Evolutionary conservation across 1,140 invertebrate genomes (phyloP).

Genomic region (Heterodera carotae): DNA sequence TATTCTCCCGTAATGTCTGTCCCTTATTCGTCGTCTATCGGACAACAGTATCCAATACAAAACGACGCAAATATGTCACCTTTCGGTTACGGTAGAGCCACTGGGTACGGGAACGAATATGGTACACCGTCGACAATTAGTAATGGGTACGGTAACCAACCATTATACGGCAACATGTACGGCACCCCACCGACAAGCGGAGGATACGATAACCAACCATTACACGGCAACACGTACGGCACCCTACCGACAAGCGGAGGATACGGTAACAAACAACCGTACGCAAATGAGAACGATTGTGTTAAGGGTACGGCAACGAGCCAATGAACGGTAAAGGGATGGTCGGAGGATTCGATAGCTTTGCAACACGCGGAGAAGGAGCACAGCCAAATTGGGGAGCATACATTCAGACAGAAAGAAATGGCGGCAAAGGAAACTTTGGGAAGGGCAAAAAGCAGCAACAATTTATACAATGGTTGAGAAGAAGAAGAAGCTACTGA

Average conservation of each 20-base stretch:
- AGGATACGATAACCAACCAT: background rate
- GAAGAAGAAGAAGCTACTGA: background rate
- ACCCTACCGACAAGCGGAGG: background rate
- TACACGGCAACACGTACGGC: background rate
- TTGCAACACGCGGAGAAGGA: no score
- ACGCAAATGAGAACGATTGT: background rate
- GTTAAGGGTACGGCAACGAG: background rate
- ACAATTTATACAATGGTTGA: no score
- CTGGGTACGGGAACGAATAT: no score
- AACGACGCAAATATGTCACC: conserved; percentile 19
- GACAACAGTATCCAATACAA: background rate
- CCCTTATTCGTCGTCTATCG: background rate
- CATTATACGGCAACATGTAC: no score
- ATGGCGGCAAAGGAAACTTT: background rate
- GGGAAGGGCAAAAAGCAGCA: no score
- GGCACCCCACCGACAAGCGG: background rate
- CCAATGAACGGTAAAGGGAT: no score
- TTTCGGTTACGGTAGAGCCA: conserved; percentile 14
- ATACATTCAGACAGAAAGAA: conserved; percentile 28
- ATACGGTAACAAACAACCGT: background rate
- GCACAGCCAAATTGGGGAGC: conserved; percentile 15
- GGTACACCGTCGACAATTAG: background rate
- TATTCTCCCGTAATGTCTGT: background rate
- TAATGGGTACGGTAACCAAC: background rate
- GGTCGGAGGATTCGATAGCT: no score